phyloP scores from a whole-genome alignment of 2,888 invertebrate genomes.

The Coleophora deauratella region DNA sequence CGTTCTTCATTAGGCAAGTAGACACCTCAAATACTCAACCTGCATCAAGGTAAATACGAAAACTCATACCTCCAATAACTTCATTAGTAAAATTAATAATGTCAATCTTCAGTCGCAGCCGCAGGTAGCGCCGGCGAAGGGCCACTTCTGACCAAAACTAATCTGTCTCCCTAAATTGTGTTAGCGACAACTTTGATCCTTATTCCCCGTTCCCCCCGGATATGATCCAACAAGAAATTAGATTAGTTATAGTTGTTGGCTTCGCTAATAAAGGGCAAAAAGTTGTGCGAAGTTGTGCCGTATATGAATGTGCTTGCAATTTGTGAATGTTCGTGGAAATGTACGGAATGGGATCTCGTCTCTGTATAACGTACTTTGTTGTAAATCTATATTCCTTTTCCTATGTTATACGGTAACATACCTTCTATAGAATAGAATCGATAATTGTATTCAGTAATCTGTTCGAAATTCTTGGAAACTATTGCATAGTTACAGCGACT shows the following conservation, averaged over 20 bases:
- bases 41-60: background rate
- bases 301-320: too few species aligned
- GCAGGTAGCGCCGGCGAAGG: conserved; percentile 39
- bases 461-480: too few species aligned
- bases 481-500: too few species aligned
- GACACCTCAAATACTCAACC: too few species aligned
- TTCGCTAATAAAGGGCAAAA: conserved; percentile 48
- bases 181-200: conserved; percentile 72
- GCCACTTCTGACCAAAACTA: conserved; percentile 61
- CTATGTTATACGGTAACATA: too few species aligned
- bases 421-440: too few species aligned
- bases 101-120: conserved; percentile 45
- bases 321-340: background rate
- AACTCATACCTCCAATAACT: conserved; percentile 8
- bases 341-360: too few species aligned
- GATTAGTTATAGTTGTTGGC: conserved; percentile 68
- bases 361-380: too few species aligned
- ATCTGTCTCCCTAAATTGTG: conserved; percentile 65
- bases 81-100: conserved; percentile 42
- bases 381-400: too few species aligned
- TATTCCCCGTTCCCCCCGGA: conserved; percentile 42
- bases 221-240: conserved; percentile 66
- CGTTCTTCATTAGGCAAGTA: too few species aligned
- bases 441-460: too few species aligned
- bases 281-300: conserved; percentile 1